Base-by-base conservation (phyloP, 2,888 invertebrate species). In the Oeneis ivallda region DNA sequence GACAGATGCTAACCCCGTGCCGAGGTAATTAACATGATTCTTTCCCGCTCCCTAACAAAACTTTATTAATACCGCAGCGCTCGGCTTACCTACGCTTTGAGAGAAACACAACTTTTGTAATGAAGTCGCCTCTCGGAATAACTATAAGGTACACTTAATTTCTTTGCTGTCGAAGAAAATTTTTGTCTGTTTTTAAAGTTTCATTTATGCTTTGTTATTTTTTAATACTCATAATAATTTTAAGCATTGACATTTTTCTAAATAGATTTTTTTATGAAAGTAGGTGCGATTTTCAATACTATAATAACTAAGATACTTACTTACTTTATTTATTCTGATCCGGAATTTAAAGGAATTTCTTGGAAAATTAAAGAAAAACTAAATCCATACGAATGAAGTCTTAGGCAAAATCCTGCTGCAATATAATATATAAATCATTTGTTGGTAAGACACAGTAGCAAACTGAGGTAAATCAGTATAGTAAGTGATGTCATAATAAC, bases 21-120 rank as follows among this genome's bases (percentile, higher is more conserved):
- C 80, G 79, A 79, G 85, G 86, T 91, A 91, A 91, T 91, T 92
- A 91, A 90, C 89, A 87, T 87, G 86, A 87, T 90, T 89, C 89
- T 90, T 90, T 86, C 84, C 82, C 15, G 39, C 80, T 80, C 76
- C 81, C 82, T 80, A 86, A 86, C 89, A 85, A 89, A 91, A 92
- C 91, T 92, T 92, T 91, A 89, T 90, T 92, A 92, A 91, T 91
- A 90, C 91, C 86, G 81, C 79, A 79, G 80, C 80, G 85, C 86
- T 86, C n/a, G n/a, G n/a, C n/a, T n/a, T n/a, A n/a, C n/a, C n/a
- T 86, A 87, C 84, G 85, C 87, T 86, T 89, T 88, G 86, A 88
- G 86, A 83, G 85, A 81, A 85, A 83, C 87, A 84, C 39, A 91
- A 91, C 86, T 90, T 92, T 90, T 87, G 85, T 92, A 90, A 91